Base-by-base conservation (phyloP, 2,888 invertebrate genomes). In the Megaustenia siamemsis region DNA sequence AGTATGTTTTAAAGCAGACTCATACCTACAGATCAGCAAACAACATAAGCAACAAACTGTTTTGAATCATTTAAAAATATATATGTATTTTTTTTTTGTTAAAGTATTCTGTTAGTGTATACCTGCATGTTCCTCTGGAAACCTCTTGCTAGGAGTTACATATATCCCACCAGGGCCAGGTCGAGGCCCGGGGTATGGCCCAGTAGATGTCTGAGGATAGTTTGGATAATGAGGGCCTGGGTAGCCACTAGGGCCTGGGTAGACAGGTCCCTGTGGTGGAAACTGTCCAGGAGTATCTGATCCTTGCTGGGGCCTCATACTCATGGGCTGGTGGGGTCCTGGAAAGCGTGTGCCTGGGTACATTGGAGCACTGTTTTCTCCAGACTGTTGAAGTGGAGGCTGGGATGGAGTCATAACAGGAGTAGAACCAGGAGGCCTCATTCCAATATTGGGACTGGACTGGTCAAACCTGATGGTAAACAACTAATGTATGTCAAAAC, bases 111-210 rank as follows among this genome's bases (percentile, higher is more conserved):
- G n/a, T n/a, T n/a, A n/a, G n/a, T n/a, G n/a, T 8, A 78, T 75
- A 76, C 78, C 69, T 75, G 66, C 21, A n/a, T 79, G 76, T 66
- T 85, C 86, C 35, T 90, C 89, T 38, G 91, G 90, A 76, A 88
- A 92, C 45, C 89, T 87, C 73, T 91, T 91, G 84, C 87, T 90
- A 43, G 91, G 92, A 0, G 90, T 91, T 45, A 87, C 88, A 87
- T 90, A 92, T 85, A 90, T 89, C 53, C 80, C 83, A 78, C 86
- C 87, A 35, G 87, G 82, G 35, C 89, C 84, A 32, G 85, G 88
- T 69, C 89, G 87, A 53, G 88, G 89, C 12, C 82, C 85, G 24
- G 24, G 45, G 6, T 10, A 6, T 0, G 84, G 69, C 4, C 77
- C 85, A 35, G 71, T 12, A 40, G 77, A 38, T 5, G 76, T 76